Base-by-base conservation (phyloP, 2,113 vertebrate species). In the Naja naja region DNA sequence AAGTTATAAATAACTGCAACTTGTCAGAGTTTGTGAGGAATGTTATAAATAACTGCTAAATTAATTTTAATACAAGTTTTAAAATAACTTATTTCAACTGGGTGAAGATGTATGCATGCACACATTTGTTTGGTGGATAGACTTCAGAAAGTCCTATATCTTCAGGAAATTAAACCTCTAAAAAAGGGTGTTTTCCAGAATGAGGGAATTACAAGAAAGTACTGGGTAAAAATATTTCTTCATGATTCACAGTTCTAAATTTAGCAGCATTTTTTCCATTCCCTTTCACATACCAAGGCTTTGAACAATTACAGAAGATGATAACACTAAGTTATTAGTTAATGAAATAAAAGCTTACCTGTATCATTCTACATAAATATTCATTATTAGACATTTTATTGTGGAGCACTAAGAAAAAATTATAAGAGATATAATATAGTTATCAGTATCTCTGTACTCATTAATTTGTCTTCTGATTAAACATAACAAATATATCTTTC, bases 401-500 rank as follows among this genome's bases (percentile, higher is more conserved):
- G 1, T 90, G 58, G 0, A 0, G 49, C 87, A 86, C 74, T 23
- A 2, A 10, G 92, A 30, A 0, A 54, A 25, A 52, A 53, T 12
- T 86, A 0, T 0, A 10, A 34, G 30, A 45, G 18, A 81, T 22
- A 43, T 3, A 22, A 1, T 0, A 90, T 27, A n/a, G 89, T 89
- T 88, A n/a, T 92, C 14, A n/a, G 0, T 0, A 0, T 74, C 25
- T 43, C n/a, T 88, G 14, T n/a, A 20, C 16, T 52, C 22, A 60
- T 34, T 5, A 30, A 60, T 87, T 0, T 0, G 94, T 69, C 8
- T 93, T 92, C 55, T 55, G 3, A 88, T 1, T 25, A 27, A 1
- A 3, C 94, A 86, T 93, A 94, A 6, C 91, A 74, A 92, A 22
- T 0, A n/a, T 85, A 91, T 74, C 18, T 93, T 95, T 91, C 94